Percentiles rank a stretch among this genome's conserved stretches.
These are phyloP conservation scores for Stichopus chloronotus DNA, from an alignment of 35 echinoderm and acorn worm genomes.

Conservation along the genomic window DNA sequence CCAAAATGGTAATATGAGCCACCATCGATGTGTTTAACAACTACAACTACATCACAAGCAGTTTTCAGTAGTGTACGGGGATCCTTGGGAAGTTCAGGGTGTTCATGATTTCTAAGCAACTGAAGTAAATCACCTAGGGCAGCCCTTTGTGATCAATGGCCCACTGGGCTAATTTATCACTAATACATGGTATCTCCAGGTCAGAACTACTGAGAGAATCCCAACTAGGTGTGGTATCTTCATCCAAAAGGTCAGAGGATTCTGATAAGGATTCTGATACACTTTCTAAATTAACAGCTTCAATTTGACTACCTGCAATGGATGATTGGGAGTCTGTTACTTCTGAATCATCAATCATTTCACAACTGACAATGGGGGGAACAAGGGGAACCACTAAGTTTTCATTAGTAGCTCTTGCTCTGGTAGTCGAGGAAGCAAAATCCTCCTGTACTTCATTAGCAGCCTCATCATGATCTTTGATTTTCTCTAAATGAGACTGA, in stretches of 20 bases:
- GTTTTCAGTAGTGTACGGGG: constrained; percentile 51
- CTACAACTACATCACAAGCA: not conserved
- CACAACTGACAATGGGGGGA: too few species aligned
- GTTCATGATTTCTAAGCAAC: not conserved
- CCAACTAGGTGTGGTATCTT: not conserved
- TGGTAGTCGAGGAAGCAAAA: not conserved
- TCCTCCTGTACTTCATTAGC: not conserved
- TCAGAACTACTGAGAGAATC: not conserved
- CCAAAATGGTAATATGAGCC: constrained; percentile 77
- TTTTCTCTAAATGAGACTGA: not conserved
- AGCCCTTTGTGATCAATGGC: not conserved
- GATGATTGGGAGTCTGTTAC: not conserved
- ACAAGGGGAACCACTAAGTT: too few species aligned
- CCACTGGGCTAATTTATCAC: constrained; percentile 4
- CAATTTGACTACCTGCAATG: not conserved
- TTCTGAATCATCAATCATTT: not conserved
- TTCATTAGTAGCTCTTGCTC: too few species aligned
- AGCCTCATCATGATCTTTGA: not conserved
- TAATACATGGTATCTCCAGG: not conserved
- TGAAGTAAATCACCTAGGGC: constrained; percentile 11
- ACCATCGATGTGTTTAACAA: constrained; percentile 48
- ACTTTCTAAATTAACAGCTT: not conserved
- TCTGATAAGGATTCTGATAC: not conserved
- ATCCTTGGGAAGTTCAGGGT: constrained; percentile 59
- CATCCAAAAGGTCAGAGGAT: not conserved